These are phyloP conservation scores for Tubulanus polymorphus DNA, from an alignment of 2,888 invertebrate species.

Conservation along the genomic window DNA sequence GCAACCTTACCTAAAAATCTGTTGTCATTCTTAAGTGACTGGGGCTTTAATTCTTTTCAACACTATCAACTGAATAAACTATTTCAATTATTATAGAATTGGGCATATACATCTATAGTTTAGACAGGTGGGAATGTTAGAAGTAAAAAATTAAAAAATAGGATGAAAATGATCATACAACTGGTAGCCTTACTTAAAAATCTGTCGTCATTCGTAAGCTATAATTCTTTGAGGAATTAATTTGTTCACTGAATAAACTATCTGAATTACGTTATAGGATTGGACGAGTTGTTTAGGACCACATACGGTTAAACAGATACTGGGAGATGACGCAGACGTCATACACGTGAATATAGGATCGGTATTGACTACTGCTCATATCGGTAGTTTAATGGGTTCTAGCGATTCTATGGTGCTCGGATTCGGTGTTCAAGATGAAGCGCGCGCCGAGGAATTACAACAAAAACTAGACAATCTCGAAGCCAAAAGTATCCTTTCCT, in stretches of 20 bases:
- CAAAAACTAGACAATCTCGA: constrained; percentile 37
- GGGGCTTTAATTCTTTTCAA: no score
- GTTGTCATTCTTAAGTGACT: not conserved
- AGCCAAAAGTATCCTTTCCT: constrained; percentile 40
- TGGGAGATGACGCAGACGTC: constrained; percentile 46
- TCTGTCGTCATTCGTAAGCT: not conserved
- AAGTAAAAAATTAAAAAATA: no score
- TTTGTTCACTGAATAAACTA: not conserved
- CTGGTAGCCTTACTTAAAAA: not conserved
- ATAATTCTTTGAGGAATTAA: no score
- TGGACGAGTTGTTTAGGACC: constrained; percentile 49
- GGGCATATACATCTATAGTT: no score
- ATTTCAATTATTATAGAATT: no score
- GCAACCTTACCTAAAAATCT: not conserved
- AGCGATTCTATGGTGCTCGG: constrained; percentile 33
- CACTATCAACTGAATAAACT: no score
- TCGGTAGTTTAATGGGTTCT: constrained; percentile 39
- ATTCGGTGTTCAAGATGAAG: constrained; percentile 29
- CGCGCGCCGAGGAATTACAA: constrained; percentile 23
- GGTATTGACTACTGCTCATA: constrained; percentile 42
- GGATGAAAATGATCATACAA: no score
- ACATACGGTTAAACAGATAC: constrained; percentile 38
- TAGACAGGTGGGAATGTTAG: no score
- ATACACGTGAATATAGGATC: constrained; percentile 46
- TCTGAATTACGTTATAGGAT: constrained; percentile 32